Evolutionary conservation across 1,140 invertebrate genomes (phyloP), one percentile per base, ranked within the genome.

Genomic region (Cydia fagiglandana): DNA sequence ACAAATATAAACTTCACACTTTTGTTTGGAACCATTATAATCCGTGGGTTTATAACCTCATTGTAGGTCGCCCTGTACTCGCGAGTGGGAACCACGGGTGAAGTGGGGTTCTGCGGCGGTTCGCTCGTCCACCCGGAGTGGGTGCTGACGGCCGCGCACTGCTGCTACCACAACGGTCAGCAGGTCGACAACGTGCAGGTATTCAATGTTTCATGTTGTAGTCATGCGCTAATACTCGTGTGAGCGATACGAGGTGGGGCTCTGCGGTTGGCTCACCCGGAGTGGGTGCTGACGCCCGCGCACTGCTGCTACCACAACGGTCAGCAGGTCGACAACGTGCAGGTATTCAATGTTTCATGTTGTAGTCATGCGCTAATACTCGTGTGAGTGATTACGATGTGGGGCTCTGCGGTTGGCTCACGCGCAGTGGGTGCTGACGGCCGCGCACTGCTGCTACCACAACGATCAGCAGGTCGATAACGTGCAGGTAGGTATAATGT

Each of bases 111-210:
- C 79, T 94, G 94, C 75, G 94, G 94, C 1, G 94, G 93, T 12
- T 86, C 93, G 0, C 82, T 94, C 5, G 79, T 94, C 2, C 90
- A 93, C 70, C 80, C 80, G 4, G 82, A 93, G 73, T 94, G 93
- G 91, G 88, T 94, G 56, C 73, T 94, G 2, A 94, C 94, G 0
- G 94, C 94, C 0, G 94, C 94, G 0, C 94, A 94, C 79, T 94
- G 94, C 83, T 90, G 89, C 76, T 92, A 85, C 76, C 91, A 92
- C 45, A 80, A 84, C 6, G 82, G 75, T 0, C 56, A 79, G 24
- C 64, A 78, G 38, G 88, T 92, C 12, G 84, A 88, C 61, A 79
- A 88, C 70, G 85, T 86, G 1, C 89, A 91, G 85, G 91, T 92
- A 75, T 38, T 34, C 30, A 30, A 24, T 24, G 24, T 24, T 24